Evolutionary conservation across 2,888 invertebrate species (phyloP).

Genomic region (Nycteola revayana): DNA sequence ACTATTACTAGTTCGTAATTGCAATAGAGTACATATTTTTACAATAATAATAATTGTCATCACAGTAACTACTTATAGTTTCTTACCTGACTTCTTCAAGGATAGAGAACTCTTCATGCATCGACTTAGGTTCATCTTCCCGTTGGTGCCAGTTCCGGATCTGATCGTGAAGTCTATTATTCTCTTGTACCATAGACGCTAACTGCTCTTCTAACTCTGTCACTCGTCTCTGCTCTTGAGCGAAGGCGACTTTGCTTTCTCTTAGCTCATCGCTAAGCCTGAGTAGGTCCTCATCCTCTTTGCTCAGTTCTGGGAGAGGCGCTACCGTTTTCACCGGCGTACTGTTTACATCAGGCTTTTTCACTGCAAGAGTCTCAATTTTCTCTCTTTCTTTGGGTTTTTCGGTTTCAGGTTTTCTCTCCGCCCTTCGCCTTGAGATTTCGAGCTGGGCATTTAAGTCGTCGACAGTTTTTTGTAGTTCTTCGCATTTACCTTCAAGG

Average conservation of each 20-base stretch:
- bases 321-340: conserved; percentile 58
- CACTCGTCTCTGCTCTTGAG: conserved; percentile 87
- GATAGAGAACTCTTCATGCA: conserved; percentile 91
- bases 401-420: conserved; percentile 71
- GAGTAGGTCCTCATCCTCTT: conserved; percentile 77
- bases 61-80: too few species aligned
- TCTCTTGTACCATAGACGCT: conserved; percentile 86
- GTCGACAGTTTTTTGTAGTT: conserved; percentile 90
- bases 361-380: conserved; percentile 43
- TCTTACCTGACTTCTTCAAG: conserved; percentile 92
- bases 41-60: too few species aligned
- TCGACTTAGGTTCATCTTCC: conserved; percentile 90
- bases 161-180: conserved; percentile 86
- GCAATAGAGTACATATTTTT: too few species aligned
- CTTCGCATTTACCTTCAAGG: conserved; percentile 91
- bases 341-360: conserved; percentile 51
- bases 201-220: conserved; percentile 90
- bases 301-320: conserved; percentile 74
- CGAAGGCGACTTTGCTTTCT: conserved; percentile 85
- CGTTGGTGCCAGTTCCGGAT: conserved; percentile 83
- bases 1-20: too few species aligned
- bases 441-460: conserved; percentile 85
- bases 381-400: conserved; percentile 70
- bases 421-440: conserved; percentile 81
- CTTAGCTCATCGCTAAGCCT: conserved; percentile 87